Conservation (phyloP, 2,888 invertebrate species). For the Macrosoma leucophasiata region DNA sequence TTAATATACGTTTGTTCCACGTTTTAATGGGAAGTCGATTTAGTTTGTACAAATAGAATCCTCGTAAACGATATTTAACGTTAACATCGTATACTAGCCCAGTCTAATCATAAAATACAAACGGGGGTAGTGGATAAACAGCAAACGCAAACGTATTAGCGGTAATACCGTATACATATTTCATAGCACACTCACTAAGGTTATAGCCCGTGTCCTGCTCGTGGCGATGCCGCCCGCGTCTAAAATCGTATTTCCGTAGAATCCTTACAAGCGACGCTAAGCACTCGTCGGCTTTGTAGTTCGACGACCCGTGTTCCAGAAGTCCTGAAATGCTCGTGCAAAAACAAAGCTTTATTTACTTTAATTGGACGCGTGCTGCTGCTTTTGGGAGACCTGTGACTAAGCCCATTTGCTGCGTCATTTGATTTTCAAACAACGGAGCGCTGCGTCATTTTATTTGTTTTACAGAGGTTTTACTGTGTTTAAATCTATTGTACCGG, state of each 20-base stretch:
- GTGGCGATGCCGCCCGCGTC: conserved; percentile 43
- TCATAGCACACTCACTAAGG: too few species aligned
- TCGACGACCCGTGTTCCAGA: conserved; percentile 62
- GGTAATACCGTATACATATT: too few species aligned
- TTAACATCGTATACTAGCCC: too few species aligned
- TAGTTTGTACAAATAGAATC: conserved; percentile 39
- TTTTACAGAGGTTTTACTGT: conserved; percentile 31
- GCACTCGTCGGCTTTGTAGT: conserved; percentile 70
- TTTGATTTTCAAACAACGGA: conserved; percentile 34
- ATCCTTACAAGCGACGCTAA: conserved; percentile 73
- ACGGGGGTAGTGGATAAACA: too few species aligned
- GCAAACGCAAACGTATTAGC: too few species aligned
- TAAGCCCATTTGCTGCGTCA: conserved; percentile 35
- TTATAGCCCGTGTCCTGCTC: too few species aligned
- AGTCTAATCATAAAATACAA: too few species aligned
- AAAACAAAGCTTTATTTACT: conserved; percentile 47
- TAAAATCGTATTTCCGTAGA: conserved; percentile 75
- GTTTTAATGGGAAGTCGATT: conserved; percentile 33
- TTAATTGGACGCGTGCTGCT: conserved; percentile 22
- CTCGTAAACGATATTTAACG: conserved; percentile 45
- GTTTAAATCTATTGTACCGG: conserved; percentile 38
- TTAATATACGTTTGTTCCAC: conserved; percentile 31
- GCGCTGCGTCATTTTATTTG: conserved; percentile 35
- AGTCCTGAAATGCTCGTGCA: conserved; percentile 46
- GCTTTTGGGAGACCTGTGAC: conserved; percentile 32